Conservation (phyloP, 2,888 invertebrate genomes). For the Miltochrista miniata region DNA sequence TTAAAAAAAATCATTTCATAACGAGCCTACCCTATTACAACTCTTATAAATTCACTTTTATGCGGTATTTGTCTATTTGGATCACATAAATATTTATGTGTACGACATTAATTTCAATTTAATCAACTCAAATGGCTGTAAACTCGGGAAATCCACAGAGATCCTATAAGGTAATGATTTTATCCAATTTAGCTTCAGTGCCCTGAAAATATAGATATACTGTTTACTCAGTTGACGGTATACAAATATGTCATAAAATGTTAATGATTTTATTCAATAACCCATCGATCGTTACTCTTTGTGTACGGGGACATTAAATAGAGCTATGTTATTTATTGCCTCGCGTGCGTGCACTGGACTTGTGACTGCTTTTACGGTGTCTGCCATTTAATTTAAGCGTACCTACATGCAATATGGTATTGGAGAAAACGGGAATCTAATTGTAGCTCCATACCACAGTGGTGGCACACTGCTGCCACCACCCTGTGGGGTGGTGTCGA, state of each 20-base stretch:
- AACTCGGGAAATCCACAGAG: too few species aligned
- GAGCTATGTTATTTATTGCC: constrained; percentile 60
- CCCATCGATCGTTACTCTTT: constrained; percentile 47
- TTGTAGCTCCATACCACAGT: constrained; percentile 75
- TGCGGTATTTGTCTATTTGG: too few species aligned
- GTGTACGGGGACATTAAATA: constrained; percentile 58
- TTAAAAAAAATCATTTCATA: too few species aligned
- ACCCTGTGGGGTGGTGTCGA: constrained; percentile 55
- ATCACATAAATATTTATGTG: too few species aligned
- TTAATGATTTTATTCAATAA: constrained; percentile 55
- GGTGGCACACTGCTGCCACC: constrained; percentile 40
- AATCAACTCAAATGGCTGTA: too few species aligned
- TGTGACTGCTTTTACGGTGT: constrained; percentile 70
- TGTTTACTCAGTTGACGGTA: neutral
- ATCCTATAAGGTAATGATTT: too few species aligned
- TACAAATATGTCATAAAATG: constrained; percentile 19
- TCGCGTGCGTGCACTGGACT: constrained; percentile 65
- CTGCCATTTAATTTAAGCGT: constrained; percentile 72
- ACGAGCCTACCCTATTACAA: too few species aligned
- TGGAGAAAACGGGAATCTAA: constrained; percentile 69
- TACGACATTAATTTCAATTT: too few species aligned
- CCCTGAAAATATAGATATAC: too few species aligned
- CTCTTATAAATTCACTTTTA: too few species aligned
- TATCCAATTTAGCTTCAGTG: too few species aligned
- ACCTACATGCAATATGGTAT: constrained; percentile 70